Evolutionary conservation across 37 sponge, comb jelly and placozoan species (phyloP).

Genomic region (Oscarella lobularis): DNA sequence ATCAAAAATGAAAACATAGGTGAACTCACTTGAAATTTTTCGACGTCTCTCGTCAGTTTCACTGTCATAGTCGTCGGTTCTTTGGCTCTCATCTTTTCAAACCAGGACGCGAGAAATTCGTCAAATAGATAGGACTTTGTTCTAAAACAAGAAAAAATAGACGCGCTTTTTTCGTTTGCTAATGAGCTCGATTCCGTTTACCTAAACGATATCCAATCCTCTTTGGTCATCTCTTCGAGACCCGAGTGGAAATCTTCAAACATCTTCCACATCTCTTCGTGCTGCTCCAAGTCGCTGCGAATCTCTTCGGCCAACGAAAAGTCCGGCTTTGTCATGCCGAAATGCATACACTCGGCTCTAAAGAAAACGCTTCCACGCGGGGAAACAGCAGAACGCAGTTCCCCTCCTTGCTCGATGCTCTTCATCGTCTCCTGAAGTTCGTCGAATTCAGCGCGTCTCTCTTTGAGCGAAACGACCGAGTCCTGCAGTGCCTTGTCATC

Average conservation of each 20-base stretch:
- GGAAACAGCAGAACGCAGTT: no score
- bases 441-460: conserved; percentile 65
- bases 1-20: no score
- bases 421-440: conserved; percentile 37
- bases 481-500: conserved; percentile 9
- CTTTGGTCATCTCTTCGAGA: conserved; percentile 33
- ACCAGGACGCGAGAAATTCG: conserved; percentile 74
- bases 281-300: conserved; percentile 29
- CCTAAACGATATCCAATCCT: conserved; percentile 96
- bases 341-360: conserved; percentile 66
- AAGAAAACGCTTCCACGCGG: no score
- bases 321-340: conserved; percentile 56
- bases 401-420: conserved; percentile 49
- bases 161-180: no score
- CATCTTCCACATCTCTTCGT: conserved; percentile 66
- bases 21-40: conserved; percentile 39
- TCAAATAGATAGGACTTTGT: conserved; percentile 66
- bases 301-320: conserved; percentile 47
- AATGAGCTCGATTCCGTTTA: no score
- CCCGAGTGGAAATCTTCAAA: conserved; percentile 63
- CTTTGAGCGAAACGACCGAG: conserved; percentile 66
- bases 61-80: conserved; percentile 51
- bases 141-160: no score
- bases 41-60: conserved; percentile 64
- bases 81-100: conserved; percentile 29